Base-by-base conservation (phyloP, 2,888 invertebrate species). In the Coecobrya sp. region DNA sequence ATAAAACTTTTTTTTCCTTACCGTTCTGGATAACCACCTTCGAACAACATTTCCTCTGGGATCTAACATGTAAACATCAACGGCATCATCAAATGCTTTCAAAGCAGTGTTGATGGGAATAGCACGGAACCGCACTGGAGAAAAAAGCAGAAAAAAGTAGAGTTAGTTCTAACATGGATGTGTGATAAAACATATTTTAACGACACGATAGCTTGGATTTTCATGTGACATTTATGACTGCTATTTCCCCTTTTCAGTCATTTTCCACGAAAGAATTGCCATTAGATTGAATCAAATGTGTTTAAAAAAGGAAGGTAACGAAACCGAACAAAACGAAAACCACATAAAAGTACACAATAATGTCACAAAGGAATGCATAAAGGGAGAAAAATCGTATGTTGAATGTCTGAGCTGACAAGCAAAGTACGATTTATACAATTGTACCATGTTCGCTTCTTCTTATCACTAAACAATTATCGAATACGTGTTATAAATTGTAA, bases 81-180 rank as follows among this genome's bases (percentile, higher is more conserved):
- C 97, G 22, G 99, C 98, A 95, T 98, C 98, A 94, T 98, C 98
- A 95, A 98, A 98, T 0, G 99, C 98, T 96, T 98, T 98, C 94
- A 99, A 96, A 95, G 99, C 98, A 0, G 98, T 98, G 95, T 98
- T 98, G 95, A 99, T 98, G 0, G 99, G 99, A 94, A 99, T 98
- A 8, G 98, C 97, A 62, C 99, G 97, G 96, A 99, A 99, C 89
- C 97, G 97, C 0, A 99, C 98, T 97, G 96, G 19, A 96, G 96
- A 86, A 85, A 73, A 70, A 59, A 27, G 45, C 4, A 79, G 25
- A 42, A 25, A 25, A n/a, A 22, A n/a, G 52, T 62, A n/a, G n/a
- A n/a, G n/a, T n/a, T n/a, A n/a, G n/a, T n/a, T n/a, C n/a, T n/a
- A n/a, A n/a, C n/a, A n/a, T n/a, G n/a, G n/a, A n/a, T n/a, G 25